These are phyloP conservation scores for Corythornis vintsioides DNA, from an alignment of 2,113 vertebrate species.

Conservation along the genomic window DNA sequence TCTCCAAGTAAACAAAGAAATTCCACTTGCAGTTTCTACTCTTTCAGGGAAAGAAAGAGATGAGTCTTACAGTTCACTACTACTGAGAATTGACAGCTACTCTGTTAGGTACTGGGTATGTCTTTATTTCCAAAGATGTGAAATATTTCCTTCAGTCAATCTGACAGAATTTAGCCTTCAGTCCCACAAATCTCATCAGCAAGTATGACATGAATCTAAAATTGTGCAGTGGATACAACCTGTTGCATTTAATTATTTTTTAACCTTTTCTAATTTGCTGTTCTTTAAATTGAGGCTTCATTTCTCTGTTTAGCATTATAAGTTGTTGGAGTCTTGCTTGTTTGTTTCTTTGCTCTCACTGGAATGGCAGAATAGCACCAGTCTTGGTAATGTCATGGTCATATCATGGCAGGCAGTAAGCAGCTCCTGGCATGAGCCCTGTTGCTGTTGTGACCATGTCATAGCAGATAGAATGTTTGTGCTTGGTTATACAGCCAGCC, in stretches of 20 bases:
- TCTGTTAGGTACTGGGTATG: neutral
- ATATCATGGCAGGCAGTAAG: accelerated
- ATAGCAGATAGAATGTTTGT: neutral
- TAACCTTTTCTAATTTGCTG: neutral
- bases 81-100: neutral
- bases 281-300: neutral
- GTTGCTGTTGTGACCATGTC: neutral
- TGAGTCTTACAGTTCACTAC: neutral
- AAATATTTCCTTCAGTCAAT: neutral
- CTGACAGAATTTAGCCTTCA: neutral
- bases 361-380: neutral
- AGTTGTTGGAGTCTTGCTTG: neutral
- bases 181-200: neutral
- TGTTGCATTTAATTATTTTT: neutral
- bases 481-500: neutral
- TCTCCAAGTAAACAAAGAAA: neutral
- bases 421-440: neutral
- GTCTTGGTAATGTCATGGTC: neutral
- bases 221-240: neutral
- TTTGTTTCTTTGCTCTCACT: neutral
- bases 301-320: neutral
- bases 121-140: neutral
- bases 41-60: neutral
- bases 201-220: neutral
- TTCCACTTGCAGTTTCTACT: neutral